A percentile compares a stretch with the other conserved stretches of the same genome.
Evolutionary conservation across 2,113 vertebrate species (phyloP).

Genomic region (Andinoacara biseriatus): DNA sequence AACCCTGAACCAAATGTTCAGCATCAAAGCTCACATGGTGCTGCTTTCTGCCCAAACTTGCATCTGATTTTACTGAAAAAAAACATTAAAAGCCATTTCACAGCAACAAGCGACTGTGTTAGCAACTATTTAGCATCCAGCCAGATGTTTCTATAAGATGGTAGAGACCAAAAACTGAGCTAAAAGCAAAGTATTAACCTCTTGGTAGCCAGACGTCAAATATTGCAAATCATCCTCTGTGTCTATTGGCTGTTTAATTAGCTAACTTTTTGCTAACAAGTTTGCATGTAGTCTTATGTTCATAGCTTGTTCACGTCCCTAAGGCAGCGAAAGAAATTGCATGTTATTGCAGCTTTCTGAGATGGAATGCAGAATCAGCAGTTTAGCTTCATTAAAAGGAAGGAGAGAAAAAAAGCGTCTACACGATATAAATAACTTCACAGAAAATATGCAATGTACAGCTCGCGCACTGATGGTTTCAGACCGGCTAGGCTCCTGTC

Average conservation of each 20-base stretch:
- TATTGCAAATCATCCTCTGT: neutral
- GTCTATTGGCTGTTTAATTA: neutral
- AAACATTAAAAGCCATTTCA: neutral
- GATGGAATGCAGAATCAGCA: conserved; percentile 3
- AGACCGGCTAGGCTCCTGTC: conserved; percentile 21
- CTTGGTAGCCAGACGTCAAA: neutral
- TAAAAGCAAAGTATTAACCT: neutral
- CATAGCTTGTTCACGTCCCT: neutral
- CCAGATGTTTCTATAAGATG: neutral
- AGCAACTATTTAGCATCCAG: neutral
- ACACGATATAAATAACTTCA: neutral
- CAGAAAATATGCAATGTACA: neutral
- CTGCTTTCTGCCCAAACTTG: neutral
- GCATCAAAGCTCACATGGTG: neutral
- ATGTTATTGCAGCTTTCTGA: neutral
- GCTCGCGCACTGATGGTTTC: neutral
- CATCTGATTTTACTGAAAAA: neutral
- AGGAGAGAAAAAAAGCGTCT: neutral
- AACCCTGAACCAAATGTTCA: neutral
- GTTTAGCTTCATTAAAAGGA: conserved; percentile 10
- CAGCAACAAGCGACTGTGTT: neutral
- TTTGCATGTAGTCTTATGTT: neutral
- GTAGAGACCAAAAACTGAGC: neutral
- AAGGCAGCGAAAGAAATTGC: neutral
- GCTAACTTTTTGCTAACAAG: conserved; percentile 1